Conservation (phyloP, 2,797 vertebrate species). For the Bradypus variegatus region DNA sequence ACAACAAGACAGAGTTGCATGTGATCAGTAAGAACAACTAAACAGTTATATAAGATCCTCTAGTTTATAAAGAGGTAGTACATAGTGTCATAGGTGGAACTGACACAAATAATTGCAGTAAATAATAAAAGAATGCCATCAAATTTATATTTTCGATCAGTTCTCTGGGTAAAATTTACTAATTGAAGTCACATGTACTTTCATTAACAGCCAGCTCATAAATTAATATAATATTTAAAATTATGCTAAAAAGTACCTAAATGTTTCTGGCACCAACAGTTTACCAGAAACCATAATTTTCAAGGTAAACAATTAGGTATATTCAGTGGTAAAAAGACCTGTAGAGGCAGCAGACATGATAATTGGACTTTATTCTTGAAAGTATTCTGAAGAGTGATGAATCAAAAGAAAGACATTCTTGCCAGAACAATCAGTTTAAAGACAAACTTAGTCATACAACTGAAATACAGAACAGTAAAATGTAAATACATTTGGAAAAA, state of each 20-base stretch:
- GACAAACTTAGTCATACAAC: background rate
- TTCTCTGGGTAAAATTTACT: background rate
- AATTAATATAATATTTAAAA: background rate
- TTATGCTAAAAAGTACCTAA: background rate
- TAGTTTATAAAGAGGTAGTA: background rate
- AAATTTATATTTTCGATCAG: background rate
- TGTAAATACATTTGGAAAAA: background rate
- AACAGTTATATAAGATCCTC: background rate
- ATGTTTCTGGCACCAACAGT: background rate
- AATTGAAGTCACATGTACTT: background rate
- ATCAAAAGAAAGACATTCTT: slow-evolving; percentile 39
- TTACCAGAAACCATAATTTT: background rate
- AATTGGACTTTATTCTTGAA: background rate
- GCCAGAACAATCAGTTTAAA: background rate
- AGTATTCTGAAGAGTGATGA: background rate
- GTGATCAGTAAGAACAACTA: background rate
- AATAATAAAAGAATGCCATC: background rate
- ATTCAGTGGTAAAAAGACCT: background rate
- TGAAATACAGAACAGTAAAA: background rate
- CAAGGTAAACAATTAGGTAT: background rate
- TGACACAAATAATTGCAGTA: background rate
- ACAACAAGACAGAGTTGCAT: background rate
- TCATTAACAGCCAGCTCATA: background rate
- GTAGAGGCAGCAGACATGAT: background rate
- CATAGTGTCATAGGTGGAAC: background rate